A percentile compares a stretch with the other conserved stretches of the same genome.
phyloP scores from a whole-genome alignment of 2,797 vertebrate species.

The Apogon talboti region DNA sequence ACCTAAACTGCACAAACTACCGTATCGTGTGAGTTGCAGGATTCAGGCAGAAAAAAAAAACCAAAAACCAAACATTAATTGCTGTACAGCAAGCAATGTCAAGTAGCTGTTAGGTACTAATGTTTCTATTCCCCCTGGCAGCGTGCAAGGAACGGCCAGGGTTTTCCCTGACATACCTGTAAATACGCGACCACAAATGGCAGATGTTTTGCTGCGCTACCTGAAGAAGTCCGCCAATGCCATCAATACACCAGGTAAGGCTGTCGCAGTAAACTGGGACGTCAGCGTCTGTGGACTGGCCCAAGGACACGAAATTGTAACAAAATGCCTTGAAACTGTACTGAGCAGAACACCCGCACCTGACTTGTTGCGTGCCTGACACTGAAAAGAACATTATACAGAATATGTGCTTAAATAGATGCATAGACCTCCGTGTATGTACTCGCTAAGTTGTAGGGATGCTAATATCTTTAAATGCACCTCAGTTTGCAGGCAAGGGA shows the following conservation, averaged over 20 bases:
- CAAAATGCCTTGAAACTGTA: slow-evolving; percentile 35
- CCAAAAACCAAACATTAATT: no score
- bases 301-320: slow-evolving; percentile 12
- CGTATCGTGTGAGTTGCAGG: slow-evolving; percentile 57
- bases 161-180: slow-evolving; percentile 20
- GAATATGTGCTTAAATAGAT: no score
- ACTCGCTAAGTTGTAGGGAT: no score
- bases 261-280: no score
- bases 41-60: background rate
- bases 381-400: background rate
- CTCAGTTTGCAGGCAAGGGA: slow-evolving; percentile 49
- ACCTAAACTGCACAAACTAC: slow-evolving; percentile 61
- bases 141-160: slow-evolving; percentile 48
- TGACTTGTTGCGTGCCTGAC: background rate
- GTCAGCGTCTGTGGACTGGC: background rate
- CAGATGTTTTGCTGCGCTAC: slow-evolving; percentile 36
- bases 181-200: slow-evolving; percentile 10
- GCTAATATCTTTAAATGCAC: background rate
- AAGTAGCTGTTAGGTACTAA: background rate
- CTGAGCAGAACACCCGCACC: background rate
- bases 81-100: background rate
- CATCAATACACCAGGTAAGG: slow-evolving; percentile 45
- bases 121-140: slow-evolving; percentile 10
- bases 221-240: slow-evolving; percentile 16
- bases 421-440: no score